Conservation (phyloP, 2,797 vertebrate species). For the Hemibagrus guttatus region DNA sequence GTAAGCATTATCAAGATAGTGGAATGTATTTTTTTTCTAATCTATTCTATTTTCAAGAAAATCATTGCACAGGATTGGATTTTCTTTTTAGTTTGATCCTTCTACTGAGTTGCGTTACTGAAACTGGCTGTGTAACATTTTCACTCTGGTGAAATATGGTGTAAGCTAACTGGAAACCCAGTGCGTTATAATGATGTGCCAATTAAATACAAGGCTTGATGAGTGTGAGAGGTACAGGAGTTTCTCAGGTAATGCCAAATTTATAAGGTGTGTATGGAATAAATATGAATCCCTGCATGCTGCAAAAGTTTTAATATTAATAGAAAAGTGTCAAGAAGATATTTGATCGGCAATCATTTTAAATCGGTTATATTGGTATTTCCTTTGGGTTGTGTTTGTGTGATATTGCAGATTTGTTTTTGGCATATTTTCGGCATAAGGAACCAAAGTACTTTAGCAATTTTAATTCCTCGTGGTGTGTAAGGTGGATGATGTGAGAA, state of each 20-base stretch:
- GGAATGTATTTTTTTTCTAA: conserved; percentile 1
- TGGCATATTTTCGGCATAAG: neutral
- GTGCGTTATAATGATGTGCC: conserved; percentile 20
- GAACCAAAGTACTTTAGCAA: neutral
- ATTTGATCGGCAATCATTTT: neutral
- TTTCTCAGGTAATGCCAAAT: conserved; percentile 28
- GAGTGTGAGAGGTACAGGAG: neutral
- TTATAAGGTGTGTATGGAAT: neutral
- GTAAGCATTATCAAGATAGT: conserved; percentile 4
- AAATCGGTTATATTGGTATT: neutral
- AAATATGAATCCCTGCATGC: conserved; percentile 7
- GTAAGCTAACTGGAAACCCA: neutral
- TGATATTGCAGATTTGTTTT: neutral
- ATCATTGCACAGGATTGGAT: neutral
- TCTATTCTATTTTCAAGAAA: neutral
- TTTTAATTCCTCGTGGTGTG: neutral
- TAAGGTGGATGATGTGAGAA: neutral
- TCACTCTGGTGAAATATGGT: neutral
- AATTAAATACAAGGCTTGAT: neutral
- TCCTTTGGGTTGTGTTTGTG: neutral
- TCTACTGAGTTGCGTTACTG: neutral
- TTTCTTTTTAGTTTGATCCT: neutral
- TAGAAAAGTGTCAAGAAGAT: neutral
- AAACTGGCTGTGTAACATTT: neutral
- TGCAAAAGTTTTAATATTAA: neutral